Conservation (phyloP, 2,888 invertebrate genomes). For the Perizoma affinitatum region DNA sequence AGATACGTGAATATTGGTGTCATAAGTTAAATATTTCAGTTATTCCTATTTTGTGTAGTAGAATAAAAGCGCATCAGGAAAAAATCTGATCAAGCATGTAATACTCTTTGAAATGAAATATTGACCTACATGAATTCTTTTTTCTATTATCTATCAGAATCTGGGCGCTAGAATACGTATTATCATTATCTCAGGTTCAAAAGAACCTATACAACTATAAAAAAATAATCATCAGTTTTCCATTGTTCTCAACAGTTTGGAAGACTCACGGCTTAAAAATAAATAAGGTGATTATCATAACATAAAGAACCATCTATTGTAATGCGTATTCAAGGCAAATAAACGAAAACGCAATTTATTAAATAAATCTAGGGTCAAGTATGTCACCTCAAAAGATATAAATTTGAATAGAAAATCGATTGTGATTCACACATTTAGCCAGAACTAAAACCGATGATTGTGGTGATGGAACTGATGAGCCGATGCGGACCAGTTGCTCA, state of each 20-base stretch:
- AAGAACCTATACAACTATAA: too few relatives aligned
- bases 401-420: constrained; percentile 50
- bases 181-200: too few relatives aligned
- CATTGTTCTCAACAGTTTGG: constrained; percentile 3
- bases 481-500: constrained; percentile 84
- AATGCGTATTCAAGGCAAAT: constrained; percentile 39
- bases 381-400: constrained; percentile 56
- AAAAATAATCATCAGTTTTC: not conserved
- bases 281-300: constrained; percentile 14
- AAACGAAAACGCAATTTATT: constrained; percentile 46
- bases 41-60: too few relatives aligned
- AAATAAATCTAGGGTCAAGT: constrained; percentile 55
- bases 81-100: too few relatives aligned
- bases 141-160: too few relatives aligned
- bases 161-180: too few relatives aligned
- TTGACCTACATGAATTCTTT: too few relatives aligned
- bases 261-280: constrained; percentile 12
- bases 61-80: too few relatives aligned
- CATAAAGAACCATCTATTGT: constrained; percentile 26
- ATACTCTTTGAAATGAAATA: too few relatives aligned
- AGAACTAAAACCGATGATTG: constrained; percentile 84
- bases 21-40: too few relatives aligned
- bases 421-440: constrained; percentile 60
- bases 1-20: too few relatives aligned
- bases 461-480: constrained; percentile 89